Conservation (phyloP, 2,113 vertebrate genomes). For the Trogon surrucura region DNA sequence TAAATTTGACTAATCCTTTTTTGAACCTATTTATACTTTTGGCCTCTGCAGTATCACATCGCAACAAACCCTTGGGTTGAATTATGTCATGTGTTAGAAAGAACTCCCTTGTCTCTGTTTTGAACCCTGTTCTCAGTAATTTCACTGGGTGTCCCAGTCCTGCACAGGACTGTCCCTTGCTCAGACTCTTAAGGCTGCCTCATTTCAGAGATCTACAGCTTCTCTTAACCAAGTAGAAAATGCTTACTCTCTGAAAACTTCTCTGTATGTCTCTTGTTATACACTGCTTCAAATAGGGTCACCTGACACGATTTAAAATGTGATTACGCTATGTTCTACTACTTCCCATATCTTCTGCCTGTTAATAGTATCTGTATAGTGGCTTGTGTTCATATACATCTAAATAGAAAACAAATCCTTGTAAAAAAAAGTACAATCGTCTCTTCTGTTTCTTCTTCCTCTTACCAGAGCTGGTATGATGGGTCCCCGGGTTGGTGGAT, state of each 20-base stretch:
- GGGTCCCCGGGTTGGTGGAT: not conserved
- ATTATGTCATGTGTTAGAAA: not conserved
- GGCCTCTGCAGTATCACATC: not conserved
- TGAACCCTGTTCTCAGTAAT: not conserved
- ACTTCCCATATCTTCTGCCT: not conserved
- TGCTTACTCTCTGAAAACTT: not conserved
- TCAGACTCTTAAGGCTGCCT: not conserved
- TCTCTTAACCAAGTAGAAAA: not conserved
- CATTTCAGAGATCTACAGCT: not conserved
- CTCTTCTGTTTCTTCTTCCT: not conserved
- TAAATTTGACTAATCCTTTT: conserved; percentile 42
- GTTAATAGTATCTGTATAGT: not conserved
- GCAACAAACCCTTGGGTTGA: not conserved
- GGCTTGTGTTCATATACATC: not conserved
- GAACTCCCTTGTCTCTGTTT: not conserved
- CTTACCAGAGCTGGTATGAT: not conserved
- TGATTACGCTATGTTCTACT: accelerated
- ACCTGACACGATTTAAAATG: not conserved
- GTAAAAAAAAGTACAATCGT: not conserved
- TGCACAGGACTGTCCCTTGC: not conserved
- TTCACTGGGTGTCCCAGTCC: not conserved
- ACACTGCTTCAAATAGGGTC: not conserved
- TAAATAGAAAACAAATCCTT: not conserved
- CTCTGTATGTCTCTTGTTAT: not conserved
- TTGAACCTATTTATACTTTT: conserved; percentile 3